Conservation (phyloP, 2,888 invertebrate genomes). For the Drosophila fungiperda region DNA sequence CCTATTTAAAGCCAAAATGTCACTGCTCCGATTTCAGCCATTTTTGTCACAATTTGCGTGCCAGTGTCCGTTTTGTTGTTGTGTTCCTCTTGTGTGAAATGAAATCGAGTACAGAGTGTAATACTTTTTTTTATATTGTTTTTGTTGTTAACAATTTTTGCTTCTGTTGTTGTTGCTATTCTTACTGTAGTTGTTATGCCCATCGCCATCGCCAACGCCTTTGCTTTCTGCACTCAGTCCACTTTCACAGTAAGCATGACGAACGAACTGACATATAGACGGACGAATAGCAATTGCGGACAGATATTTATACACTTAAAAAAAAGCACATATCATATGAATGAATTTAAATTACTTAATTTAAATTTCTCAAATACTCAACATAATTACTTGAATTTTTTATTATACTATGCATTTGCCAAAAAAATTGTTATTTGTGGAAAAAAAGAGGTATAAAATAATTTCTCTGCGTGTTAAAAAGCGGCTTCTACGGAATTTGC, state of each 20-base stretch:
- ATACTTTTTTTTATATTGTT: conserved; percentile 43
- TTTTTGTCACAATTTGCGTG: conserved; percentile 10
- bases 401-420: background rate
- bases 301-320: conserved; percentile 17
- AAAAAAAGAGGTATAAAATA: background rate
- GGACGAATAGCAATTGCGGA: conserved; percentile 32
- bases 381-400: background rate
- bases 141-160: conserved; percentile 40
- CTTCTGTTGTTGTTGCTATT: conserved; percentile 35
- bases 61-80: conserved; percentile 60
- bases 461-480: conserved; percentile 26
- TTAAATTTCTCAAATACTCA: background rate
- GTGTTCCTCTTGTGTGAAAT: conserved; percentile 55
- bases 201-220: conserved; percentile 45
- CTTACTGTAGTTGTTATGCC: conserved; percentile 31
- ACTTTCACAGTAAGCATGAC: conserved; percentile 72
- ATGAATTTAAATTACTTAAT: background rate
- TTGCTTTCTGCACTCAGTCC: conserved; percentile 61
- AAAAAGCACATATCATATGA: background rate
- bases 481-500: conserved; percentile 72
- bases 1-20: conserved; percentile 14
- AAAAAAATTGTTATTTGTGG: background rate
- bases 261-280: conserved; percentile 2
- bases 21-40: conserved; percentile 13
- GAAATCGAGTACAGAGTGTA: conserved; percentile 74